Conservation (phyloP, 2,888 invertebrate genomes). For the Drosophila nigritarsus region DNA sequence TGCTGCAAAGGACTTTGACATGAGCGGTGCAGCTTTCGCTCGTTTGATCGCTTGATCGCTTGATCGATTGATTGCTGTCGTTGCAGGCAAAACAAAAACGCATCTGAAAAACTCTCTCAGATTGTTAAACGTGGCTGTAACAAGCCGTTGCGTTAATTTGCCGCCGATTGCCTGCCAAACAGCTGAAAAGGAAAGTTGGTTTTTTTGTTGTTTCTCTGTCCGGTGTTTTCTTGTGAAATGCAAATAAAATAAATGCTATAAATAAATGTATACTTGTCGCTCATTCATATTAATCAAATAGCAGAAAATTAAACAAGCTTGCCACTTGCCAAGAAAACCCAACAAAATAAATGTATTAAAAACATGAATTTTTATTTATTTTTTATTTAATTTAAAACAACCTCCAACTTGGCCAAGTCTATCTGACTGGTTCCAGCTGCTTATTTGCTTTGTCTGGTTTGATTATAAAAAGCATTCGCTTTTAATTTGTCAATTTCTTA, state of each 20-base stretch:
- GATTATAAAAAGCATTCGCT: conserved; percentile 82
- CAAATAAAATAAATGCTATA: conserved; percentile 52
- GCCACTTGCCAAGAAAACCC: conserved; percentile 52
- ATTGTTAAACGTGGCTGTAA: conserved; percentile 79
- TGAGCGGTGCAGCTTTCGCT: conserved; percentile 81
- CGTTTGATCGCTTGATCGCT: conserved; percentile 80
- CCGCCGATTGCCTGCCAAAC: conserved; percentile 82
- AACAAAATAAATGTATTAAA: conserved; percentile 34
- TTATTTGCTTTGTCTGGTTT: conserved; percentile 81
- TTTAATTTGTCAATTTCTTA: conserved; percentile 81
- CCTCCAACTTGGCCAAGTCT: conserved; percentile 43
- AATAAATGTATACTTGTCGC: conserved; percentile 16
- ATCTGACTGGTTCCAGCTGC: conserved; percentile 41
- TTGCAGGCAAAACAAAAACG: conserved; percentile 38
- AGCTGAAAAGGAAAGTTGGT: conserved; percentile 66
- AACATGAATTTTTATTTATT: neutral
- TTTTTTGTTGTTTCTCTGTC: conserved; percentile 3
- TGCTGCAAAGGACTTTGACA: conserved; percentile 74
- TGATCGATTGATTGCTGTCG: conserved; percentile 84
- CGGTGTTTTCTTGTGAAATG: conserved; percentile 37
- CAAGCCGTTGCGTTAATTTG: conserved; percentile 84
- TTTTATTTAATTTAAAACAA: conserved; percentile 51
- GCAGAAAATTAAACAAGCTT: conserved; percentile 47
- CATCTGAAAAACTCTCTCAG: conserved; percentile 51
- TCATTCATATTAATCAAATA: conserved; percentile 40